Base-by-base conservation (phyloP, 2,113 vertebrate species). In the Gavia stellata region DNA sequence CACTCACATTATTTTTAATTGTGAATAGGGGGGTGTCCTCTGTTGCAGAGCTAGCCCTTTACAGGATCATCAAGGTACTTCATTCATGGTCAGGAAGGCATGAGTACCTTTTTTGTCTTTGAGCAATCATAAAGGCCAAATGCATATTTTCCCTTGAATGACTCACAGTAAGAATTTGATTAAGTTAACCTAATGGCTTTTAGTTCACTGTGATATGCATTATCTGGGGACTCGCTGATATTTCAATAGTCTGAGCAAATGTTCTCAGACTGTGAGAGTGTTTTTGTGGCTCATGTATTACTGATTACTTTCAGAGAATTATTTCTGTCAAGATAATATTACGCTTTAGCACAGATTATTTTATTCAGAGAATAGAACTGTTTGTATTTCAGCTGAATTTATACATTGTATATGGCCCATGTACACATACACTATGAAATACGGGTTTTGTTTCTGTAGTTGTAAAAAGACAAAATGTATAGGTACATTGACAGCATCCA, bases 11-110 rank as follows among this genome's bases (percentile, higher is more conserved):
- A 61, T 26, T 85, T 59, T 59, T 25, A 63, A 24, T 19, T 73
- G 7, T 61, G n/a, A 50, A 17, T 34, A 62, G 4, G 17, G 4
- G 1, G 0, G 17, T 59, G 31, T 44, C 17, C 33, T 31, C 36
- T 56, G 1, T 19, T 65, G 20, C 34, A 84, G 55, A 44, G 13
- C 3, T 17, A 55, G 20, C 11, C 23, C 4, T 71, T 56, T 66
- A 66, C 2, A 45, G 28, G 38, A 31, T 63, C 24, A 38, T 86
- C 50, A 67, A 55, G 4, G 14, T 12, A 8, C 12, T 67, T 63
- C 4, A 24, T 49, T 74, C 0, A 0, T 49, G 20, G 3, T 36
- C 6, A 2, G 28, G 34, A 74, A 81, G 28, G 9, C 28, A 36
- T 19, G 10, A 70, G 55, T 61, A 75, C 4, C 2, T 23, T 74